phyloP scores from a whole-genome alignment of 1,140 invertebrate genomes.

The Micrasema minimum region DNA sequence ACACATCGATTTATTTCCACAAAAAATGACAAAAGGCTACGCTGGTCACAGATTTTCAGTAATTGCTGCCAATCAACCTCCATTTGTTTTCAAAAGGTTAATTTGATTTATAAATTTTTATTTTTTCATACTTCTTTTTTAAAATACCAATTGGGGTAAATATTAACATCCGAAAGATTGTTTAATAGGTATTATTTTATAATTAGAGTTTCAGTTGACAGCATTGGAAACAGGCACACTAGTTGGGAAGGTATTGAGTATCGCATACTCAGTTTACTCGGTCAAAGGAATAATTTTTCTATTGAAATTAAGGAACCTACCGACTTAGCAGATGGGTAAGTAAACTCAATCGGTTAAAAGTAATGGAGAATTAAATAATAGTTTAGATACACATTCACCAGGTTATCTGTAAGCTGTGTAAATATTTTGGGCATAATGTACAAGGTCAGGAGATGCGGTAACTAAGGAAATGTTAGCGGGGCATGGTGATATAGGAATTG shows the following conservation, averaged over 20 bases:
- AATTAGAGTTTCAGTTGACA: conserved; percentile 54
- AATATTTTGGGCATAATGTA: too few species aligned
- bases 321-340: conserved; percentile 65
- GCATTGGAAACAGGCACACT: conserved; percentile 62
- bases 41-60: conserved; percentile 77
- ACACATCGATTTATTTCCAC: conserved; percentile 72
- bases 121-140: not conserved
- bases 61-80: conserved; percentile 74
- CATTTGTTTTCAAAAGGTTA: conserved; percentile 74
- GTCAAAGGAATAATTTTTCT: conserved; percentile 74
- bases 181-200: too few species aligned
- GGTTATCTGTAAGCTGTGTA: too few species aligned
- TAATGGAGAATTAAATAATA: too few species aligned
- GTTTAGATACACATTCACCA: too few species aligned
- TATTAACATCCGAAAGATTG: too few species aligned
- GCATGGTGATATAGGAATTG: conserved; percentile 71
- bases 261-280: conserved; percentile 70
- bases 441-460: conserved; percentile 70
- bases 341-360: conserved; percentile 30
- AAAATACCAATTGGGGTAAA: too few species aligned
- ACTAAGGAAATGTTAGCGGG: conserved; percentile 62
- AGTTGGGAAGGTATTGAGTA: conserved; percentile 78
- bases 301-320: conserved; percentile 72
- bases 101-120: too few species aligned
- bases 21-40: conserved; percentile 74